Conservation (phyloP, 2,113 vertebrate species). For the Gulo gulo region DNA sequence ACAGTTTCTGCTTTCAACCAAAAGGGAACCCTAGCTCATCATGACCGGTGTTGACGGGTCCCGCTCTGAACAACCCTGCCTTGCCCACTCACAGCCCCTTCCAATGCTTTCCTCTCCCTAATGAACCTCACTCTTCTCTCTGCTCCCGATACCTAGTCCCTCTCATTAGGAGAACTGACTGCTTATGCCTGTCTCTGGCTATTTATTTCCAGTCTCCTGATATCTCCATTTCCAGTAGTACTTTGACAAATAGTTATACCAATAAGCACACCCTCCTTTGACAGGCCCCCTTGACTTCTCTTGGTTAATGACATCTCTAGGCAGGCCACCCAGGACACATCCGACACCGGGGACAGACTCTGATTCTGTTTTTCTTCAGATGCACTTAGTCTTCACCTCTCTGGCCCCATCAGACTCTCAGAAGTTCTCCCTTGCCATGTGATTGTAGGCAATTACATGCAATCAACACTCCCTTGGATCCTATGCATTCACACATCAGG, state of each 20-base stretch:
- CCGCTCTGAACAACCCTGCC: neutral
- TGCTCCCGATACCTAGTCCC: neutral
- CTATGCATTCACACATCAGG: neutral
- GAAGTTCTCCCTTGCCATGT: neutral
- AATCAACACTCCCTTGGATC: neutral
- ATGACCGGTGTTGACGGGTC: neutral
- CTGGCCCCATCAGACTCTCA: neutral
- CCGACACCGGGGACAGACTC: neutral
- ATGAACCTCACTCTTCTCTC: neutral
- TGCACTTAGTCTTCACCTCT: conserved; percentile 50
- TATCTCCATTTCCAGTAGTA: conserved; percentile 26
- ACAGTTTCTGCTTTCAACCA: neutral
- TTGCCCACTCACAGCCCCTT: neutral
- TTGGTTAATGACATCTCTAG: conserved; percentile 33
- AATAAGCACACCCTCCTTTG: neutral
- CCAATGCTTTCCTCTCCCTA: neutral
- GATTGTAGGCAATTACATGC: conserved; percentile 11
- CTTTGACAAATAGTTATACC: neutral
- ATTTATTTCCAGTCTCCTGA: neutral
- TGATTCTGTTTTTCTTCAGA: conserved; percentile 41
- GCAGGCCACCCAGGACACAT: neutral
- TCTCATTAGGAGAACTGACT: neutral
- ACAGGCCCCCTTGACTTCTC: conserved; percentile 30
- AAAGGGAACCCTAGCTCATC: neutral
- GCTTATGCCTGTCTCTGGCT: neutral